Evolutionary conservation across 2,888 invertebrate genomes (phyloP).

Genomic region (Resseliella maxima): DNA sequence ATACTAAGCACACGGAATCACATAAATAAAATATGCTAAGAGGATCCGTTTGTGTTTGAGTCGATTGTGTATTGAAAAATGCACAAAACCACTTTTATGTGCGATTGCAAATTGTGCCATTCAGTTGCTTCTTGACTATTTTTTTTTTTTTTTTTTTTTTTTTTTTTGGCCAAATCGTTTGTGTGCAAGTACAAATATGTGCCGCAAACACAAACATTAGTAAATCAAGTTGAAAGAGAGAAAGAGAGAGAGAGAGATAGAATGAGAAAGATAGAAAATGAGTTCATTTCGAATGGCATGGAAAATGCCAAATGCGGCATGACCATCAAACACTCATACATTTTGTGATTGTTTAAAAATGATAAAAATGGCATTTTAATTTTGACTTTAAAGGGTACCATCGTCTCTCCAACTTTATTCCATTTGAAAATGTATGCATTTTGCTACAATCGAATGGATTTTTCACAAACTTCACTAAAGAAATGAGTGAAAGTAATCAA

Average conservation of each 20-base stretch:
- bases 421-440: background rate
- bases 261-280: background rate
- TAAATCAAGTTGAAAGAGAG: no score
- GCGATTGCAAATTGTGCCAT: conserved; percentile 3
- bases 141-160: background rate
- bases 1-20: background rate
- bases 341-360: conserved; percentile 26
- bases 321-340: conserved; percentile 11
- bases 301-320: conserved; percentile 14
- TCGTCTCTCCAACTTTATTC: background rate
- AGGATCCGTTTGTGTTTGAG: conserved; percentile 9
- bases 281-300: background rate
- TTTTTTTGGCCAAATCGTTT: background rate
- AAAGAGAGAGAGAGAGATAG: no score
- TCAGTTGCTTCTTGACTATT: conserved; percentile 18
- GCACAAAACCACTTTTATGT: conserved; percentile 24
- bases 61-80: conserved; percentile 36
- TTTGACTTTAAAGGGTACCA: background rate
- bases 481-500: conserved; percentile 22
- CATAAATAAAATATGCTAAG: conserved; percentile 50
- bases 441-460: background rate
- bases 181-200: background rate
- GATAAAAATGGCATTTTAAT: conserved; percentile 42
- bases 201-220: background rate
- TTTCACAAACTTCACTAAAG: background rate